Percentiles rank a stretch among this genome's conserved stretches.
Evolutionary conservation across 2,113 vertebrate genomes (phyloP).

Genomic region (Collichthys lucidus): DNA sequence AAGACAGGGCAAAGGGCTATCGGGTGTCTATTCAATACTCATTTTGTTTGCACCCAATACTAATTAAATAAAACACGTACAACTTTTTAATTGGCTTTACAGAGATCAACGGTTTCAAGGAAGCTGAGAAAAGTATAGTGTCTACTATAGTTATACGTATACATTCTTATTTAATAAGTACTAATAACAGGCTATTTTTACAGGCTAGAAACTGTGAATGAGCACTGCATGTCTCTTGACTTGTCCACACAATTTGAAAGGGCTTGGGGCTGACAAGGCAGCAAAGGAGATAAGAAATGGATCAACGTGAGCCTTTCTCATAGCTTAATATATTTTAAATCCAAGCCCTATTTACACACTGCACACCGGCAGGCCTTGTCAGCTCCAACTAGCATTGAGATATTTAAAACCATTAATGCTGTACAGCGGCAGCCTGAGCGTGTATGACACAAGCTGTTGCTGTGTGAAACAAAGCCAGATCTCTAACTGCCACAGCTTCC

Average conservation of each 20-base stretch:
- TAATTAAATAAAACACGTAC: constrained; percentile 81
- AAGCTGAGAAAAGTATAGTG: constrained; percentile 34
- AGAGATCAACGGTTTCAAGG: constrained; percentile 64
- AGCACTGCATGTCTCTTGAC: constrained; percentile 51
- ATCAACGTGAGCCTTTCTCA: constrained; percentile 84
- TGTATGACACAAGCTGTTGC: constrained; percentile 70
- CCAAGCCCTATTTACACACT: constrained; percentile 78
- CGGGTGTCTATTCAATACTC: constrained; percentile 77
- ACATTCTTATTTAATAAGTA: constrained; percentile 43
- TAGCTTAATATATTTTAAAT: constrained; percentile 84
- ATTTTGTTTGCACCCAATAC: constrained; percentile 80
- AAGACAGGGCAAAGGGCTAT: constrained; percentile 63
- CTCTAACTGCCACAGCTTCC: constrained; percentile 52
- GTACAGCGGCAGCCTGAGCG: constrained; percentile 59
- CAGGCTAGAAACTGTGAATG: constrained; percentile 45
- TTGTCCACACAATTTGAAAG: constrained; percentile 71
- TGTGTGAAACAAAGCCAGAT: constrained; percentile 64
- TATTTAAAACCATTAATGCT: constrained; percentile 77
- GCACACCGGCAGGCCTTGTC: constrained; percentile 72
- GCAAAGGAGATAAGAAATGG: constrained; percentile 81
- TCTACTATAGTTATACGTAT: constrained; percentile 33
- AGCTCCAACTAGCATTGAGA: constrained; percentile 75
- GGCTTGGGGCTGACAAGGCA: constrained; percentile 78
- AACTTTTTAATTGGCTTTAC: constrained; percentile 75
- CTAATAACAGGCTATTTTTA: constrained; percentile 46